A percentile compares a stretch with the other conserved stretches of the same genome.
Evolutionary conservation across 2,797 vertebrate genomes (phyloP).

Genomic region (Melanotaenia nigrans): DNA sequence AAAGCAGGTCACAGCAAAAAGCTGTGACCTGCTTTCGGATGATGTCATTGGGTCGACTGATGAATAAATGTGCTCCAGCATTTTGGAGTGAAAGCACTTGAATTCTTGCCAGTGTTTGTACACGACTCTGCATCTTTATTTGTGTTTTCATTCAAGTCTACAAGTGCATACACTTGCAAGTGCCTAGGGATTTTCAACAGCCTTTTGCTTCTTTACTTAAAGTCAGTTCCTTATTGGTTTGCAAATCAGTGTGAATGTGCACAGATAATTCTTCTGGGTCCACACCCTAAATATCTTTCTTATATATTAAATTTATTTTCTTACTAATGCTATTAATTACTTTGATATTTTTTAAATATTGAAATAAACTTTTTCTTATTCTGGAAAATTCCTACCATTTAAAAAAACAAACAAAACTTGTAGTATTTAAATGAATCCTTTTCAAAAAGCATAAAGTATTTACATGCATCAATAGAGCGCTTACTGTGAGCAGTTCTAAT

Average conservation of each 20-base stretch:
- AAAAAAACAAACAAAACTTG: no score
- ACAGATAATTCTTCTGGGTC: background rate
- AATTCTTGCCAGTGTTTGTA: slow-evolving; percentile 2
- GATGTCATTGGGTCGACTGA: slow-evolving; percentile 4
- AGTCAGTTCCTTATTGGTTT: background rate
- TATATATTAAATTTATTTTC: no score
- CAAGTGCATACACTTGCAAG: background rate
- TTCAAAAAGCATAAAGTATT: no score
- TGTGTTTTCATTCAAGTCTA: background rate
- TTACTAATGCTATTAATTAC: no score
- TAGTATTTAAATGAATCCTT: no score
- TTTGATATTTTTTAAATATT: no score
- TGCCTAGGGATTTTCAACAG: background rate
- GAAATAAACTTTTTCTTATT: no score
- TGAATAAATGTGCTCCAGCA: background rate
- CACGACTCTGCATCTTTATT: slow-evolving; percentile 38
- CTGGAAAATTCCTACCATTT: no score
- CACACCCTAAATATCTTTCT: background rate
- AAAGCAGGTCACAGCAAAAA: slow-evolving; percentile 52
- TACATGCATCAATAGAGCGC: no score
- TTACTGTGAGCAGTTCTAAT: no score
- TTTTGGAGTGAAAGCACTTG: background rate
- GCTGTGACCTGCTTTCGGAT: slow-evolving; percentile 10
- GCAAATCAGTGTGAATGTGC: background rate
- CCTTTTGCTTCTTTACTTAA: slow-evolving; percentile 1